Evolutionary conservation across 2,888 invertebrate genomes (phyloP), one percentile per base, ranked within the genome.

Genomic region (Tineola bisselliella): DNA sequence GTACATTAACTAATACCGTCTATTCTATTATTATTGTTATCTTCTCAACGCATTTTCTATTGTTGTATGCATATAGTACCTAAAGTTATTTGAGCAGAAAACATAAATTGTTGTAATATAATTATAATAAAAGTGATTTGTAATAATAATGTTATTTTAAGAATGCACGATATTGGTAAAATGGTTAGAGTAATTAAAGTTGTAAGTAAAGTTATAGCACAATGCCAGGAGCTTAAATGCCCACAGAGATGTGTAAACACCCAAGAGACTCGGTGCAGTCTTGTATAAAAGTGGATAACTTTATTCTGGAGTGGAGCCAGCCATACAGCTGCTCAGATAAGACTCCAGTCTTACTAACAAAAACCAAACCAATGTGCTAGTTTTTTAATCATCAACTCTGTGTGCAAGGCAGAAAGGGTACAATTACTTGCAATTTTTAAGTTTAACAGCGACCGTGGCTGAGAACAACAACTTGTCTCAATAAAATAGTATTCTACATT

Each of bases 261-360:
- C 56, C 56, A 56, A 56, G 19, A 30, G 56, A 30, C 19, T 30
- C 13, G 56, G 25, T 25, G 3, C 25, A 56, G 56, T 56, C 56
- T 56, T 56, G 56, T 18, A 56, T 56, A 56, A 70, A 74, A 76
- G 72, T 72, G 75, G 72, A 72, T 76, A 76, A 76, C 69, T 77
- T 76, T 70, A 65, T 61, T 64, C 68, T 80, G 80, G 72, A 68
- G 59, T 33, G 13, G 59, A 48, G 62, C 62, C 63, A 63, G 48
- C 52, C 43, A 18, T 43, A 18, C 18, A 18, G 18, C 48, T 48
- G 48, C 12, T 25, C 56, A 17, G 56, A 56, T 56, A 56, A 56
- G 56, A 56, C 56, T 18, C 25, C n/a, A 44, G 44, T 15, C 48
- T 48, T 17, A 38, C 56, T 44, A 38, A 63, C 48, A 63, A 59